Evolutionary conservation across 1,140 invertebrate species (phyloP).

Genomic region (Cylas formicarius): DNA sequence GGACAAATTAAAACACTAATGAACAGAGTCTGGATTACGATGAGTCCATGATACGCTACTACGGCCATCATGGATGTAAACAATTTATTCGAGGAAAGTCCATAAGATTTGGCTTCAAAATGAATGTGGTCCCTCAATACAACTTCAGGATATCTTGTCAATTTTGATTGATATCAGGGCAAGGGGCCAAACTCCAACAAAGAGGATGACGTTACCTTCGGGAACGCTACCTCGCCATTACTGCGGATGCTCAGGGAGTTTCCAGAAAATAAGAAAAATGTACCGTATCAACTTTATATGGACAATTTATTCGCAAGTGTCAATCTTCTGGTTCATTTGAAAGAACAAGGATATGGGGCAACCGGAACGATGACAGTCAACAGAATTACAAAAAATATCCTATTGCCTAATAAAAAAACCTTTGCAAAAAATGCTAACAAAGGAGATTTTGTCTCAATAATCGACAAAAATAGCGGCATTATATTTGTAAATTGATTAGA

Average conservation of each 20-base stretch:
- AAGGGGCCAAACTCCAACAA: conserved; percentile 19
- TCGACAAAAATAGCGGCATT: conserved; percentile 10
- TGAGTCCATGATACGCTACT: conserved; percentile 9
- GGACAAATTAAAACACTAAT: conserved; percentile 1
- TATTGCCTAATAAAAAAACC: conserved; percentile 7
- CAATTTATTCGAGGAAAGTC: conserved; percentile 33
- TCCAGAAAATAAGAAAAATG: conserved; percentile 1
- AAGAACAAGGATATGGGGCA: conserved; percentile 1
- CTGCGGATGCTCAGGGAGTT: conserved; percentile 2
- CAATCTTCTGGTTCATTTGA: conserved; percentile 13
- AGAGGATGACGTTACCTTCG: conserved; percentile 26
- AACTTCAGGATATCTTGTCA: conserved; percentile 18
- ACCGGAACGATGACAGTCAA: conserved; percentile 1
- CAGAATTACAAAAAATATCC: conserved; percentile 2
- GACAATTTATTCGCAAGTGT: conserved; percentile 6
- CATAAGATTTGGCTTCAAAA: conserved; percentile 31
- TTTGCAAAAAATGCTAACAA: conserved; percentile 4
- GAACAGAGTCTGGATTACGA: conserved; percentile 3
- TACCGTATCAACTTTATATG: conserved; percentile 4
- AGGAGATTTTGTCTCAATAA: conserved; percentile 3
- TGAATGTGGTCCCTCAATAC: conserved; percentile 23
- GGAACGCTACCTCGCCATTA: conserved; percentile 23
- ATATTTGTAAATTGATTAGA: conserved; percentile 32
- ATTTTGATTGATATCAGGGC: conserved; percentile 36
- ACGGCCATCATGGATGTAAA: conserved; percentile 16